Conservation (phyloP, 2,888 invertebrate species). For the Tupiocoris notatus region DNA sequence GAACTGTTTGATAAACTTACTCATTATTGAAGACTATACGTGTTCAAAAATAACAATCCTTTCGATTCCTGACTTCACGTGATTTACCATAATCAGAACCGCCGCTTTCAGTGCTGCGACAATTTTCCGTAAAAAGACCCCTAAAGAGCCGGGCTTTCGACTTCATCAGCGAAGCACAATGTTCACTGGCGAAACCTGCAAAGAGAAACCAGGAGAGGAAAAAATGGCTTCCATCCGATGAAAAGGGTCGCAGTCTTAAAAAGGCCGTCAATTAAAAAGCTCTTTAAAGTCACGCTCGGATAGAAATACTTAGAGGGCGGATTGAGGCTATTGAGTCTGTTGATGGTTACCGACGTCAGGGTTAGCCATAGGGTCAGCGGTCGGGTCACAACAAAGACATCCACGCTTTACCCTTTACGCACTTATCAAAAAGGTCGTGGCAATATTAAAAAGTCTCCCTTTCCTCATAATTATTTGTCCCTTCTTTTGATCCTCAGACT, state of each 20-base stretch:
- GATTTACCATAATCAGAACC: neutral
- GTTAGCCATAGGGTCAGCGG: conserved; percentile 11
- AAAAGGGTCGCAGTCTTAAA: conserved; percentile 26
- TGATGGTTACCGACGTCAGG: conserved; percentile 13
- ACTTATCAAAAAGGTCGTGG: neutral
- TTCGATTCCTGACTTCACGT: too few species aligned
- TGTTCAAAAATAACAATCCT: too few species aligned
- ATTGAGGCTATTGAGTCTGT: conserved; percentile 26
- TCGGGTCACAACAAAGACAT: conserved; percentile 39
- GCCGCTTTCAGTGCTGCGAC: neutral
- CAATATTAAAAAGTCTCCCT: conserved; percentile 34
- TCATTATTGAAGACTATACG: too few species aligned
- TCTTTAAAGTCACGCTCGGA: conserved; percentile 41
- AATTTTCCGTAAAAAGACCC: conserved; percentile 4
- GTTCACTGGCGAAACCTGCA: conserved; percentile 10
- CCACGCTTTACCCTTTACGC: conserved; percentile 9
- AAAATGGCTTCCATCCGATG: neutral
- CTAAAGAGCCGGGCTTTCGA: conserved; percentile 1
- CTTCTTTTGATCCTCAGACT: neutral
- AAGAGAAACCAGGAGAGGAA: neutral
- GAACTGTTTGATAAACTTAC: too few species aligned
- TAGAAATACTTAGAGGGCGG: conserved; percentile 31
- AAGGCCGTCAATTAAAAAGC: conserved; percentile 41
- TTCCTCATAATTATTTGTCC: conserved; percentile 17
- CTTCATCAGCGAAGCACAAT: conserved; percentile 3